Evolutionary conservation across 2,113 vertebrate genomes (phyloP).

Genomic region (Machaerirhynchus nigripectus): DNA sequence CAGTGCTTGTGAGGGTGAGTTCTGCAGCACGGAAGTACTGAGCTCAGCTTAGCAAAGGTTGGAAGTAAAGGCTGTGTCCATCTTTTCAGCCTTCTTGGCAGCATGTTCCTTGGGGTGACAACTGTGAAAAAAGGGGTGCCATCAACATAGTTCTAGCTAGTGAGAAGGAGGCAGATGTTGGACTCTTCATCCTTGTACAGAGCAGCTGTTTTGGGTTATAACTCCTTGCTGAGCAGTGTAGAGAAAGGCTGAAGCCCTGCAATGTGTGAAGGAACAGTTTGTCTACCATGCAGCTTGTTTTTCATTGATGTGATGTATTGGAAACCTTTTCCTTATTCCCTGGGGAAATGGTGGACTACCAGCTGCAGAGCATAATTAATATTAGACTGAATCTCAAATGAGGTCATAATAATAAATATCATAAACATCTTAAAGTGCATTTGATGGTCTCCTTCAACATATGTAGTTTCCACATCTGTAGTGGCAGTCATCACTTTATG

Average conservation of each 20-base stretch:
- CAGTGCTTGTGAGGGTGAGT: background rate
- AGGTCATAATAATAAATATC: conserved; percentile 24
- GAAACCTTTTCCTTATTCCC: background rate
- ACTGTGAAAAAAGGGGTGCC: background rate
- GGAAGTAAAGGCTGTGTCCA: background rate
- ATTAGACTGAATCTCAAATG: background rate
- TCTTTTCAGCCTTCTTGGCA: background rate
- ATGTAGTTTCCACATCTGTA: background rate
- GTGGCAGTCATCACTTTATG: background rate
- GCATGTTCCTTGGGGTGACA: fast-evolving
- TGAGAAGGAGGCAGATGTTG: background rate
- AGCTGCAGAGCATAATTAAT: background rate
- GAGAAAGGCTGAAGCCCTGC: background rate
- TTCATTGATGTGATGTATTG: background rate
- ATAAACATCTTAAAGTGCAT: background rate
- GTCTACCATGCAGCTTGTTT: background rate
- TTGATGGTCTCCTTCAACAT: background rate
- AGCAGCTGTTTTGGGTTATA: background rate
- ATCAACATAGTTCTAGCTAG: fast-evolving
- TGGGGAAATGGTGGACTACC: background rate
- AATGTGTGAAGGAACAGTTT: background rate
- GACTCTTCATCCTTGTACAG: background rate
- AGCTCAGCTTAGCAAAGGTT: fast-evolving
- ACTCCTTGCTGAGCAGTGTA: background rate
- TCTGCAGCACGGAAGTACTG: background rate